Evolutionary conservation across 2,888 invertebrate genomes (phyloP).

Genomic region (Stenurella melanura): DNA sequence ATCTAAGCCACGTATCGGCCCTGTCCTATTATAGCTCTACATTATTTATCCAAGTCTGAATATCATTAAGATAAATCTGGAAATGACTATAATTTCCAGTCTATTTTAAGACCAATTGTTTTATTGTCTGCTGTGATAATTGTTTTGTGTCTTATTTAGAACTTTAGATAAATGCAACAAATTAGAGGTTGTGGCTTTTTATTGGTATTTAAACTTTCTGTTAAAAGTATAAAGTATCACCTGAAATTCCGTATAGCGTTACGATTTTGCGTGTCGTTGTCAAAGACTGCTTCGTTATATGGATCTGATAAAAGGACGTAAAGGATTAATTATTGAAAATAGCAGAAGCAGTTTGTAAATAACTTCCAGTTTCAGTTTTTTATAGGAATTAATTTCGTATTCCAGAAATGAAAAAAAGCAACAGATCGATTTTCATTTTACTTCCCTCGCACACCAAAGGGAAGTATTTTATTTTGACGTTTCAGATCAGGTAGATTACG

Average conservation of each 20-base stretch:
- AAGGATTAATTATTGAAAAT: too few species aligned
- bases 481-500: too few species aligned
- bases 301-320: too few species aligned
- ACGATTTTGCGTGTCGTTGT: not conserved
- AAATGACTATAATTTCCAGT: conserved; percentile 39
- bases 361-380: too few species aligned
- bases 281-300: not conserved
- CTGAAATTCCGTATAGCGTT: not conserved
- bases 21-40: conserved; percentile 38
- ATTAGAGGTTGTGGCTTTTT: conserved; percentile 15
- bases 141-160: conserved; percentile 30
- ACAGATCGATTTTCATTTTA: too few species aligned
- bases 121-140: conserved; percentile 31
- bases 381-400: too few species aligned
- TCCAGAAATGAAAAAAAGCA: too few species aligned
- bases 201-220: not conserved
- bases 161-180: conserved; percentile 24
- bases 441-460: too few species aligned
- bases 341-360: too few species aligned
- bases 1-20: conserved; percentile 45
- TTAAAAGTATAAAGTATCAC: not conserved
- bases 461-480: too few species aligned
- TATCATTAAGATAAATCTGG: conserved; percentile 55
- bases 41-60: conserved; percentile 54
- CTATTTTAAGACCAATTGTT: conserved; percentile 29